These are phyloP conservation scores for Amniataba percoides DNA, from an alignment of 2,797 vertebrate genomes.

Conservation along the genomic window DNA sequence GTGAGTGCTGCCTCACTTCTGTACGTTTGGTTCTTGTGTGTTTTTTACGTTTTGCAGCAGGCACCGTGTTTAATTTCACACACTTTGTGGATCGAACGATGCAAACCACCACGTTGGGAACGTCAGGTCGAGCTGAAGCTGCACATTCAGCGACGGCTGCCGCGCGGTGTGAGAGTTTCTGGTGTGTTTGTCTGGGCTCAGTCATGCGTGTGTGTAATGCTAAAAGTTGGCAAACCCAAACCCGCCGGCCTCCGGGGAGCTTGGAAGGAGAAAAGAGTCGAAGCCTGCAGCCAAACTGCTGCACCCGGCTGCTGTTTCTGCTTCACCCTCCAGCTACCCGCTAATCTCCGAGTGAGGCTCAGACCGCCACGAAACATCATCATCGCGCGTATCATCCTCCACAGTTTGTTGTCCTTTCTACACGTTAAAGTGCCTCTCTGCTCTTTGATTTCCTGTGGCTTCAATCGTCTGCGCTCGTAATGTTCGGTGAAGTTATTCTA, in stretches of 20 bases:
- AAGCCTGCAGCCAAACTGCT: conserved; percentile 30
- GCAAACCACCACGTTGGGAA: neutral
- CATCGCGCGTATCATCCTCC: neutral
- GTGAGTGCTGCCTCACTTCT: no score
- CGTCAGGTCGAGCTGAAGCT: conserved; percentile 3
- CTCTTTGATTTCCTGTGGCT: neutral
- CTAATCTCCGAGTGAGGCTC: neutral
- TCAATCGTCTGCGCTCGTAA: neutral
- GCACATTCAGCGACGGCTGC: conserved; percentile 5
- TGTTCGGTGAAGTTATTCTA: neutral
- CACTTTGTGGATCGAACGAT: conserved; percentile 15
- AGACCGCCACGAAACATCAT: neutral
- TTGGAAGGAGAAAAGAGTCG: conserved; percentile 27
- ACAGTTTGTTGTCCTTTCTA: neutral
- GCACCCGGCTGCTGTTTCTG: neutral
- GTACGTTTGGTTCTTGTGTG: no score
- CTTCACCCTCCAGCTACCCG: conserved; percentile 20
- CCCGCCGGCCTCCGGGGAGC: conserved; percentile 13
- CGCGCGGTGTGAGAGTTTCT: neutral
- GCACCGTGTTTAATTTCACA: neutral
- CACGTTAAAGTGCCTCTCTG: neutral
- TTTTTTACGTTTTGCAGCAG: neutral
- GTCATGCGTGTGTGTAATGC: conserved; percentile 23
- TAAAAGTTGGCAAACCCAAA: conserved; percentile 14
- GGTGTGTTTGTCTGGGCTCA: conserved; percentile 17